Base-by-base conservation (phyloP, 2,797 vertebrate genomes). In the Sorex maritimensis region DNA sequence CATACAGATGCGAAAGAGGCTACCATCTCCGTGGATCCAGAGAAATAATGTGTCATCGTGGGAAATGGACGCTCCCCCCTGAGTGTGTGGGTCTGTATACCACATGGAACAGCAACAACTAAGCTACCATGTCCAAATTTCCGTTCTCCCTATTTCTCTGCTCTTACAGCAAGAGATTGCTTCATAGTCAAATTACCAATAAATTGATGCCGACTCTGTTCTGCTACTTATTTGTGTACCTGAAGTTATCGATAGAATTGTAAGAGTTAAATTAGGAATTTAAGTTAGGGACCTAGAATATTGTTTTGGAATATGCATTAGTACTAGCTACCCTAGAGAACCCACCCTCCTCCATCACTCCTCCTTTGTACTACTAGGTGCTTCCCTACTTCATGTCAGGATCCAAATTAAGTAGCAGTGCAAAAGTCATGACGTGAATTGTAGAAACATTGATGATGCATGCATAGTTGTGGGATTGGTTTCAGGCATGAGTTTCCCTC, bases 61-160 rank as follows among this genome's bases (percentile, higher is more conserved):
- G 97, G 3, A 94, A 46, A 15, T 98, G 97, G 97, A 94, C 96
- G 2, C 21, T 11, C 2, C 72, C 96, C 34, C 96, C 97, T 2
- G 81, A 93, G 30, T 97, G 97, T 44, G 84, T 91, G 1, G 96
- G 97, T 97, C 72, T 19, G 81, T 91, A 11, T 6, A 65, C 15
- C 11, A 11, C 23, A 28, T 87, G 14, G 9, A 52, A 0, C 14
- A 23, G 34, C n/a, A 10, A 1, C 11, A 28, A 5, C 58, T 81
- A 55, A 49, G 10, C 34, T 11, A 55, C 14, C 0, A 0, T 9
- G 6, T 4, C 49, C 30, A 44, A 2, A 0, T 19, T 63, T 58
- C 1, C 30, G 8, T 61, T 58, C 19, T 77, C 19, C 11, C 52
- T 19, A 4, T 63, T 77, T 74, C 21, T 38, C 1, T 1, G 11